These are phyloP conservation scores for Cotesia congregata DNA, from an alignment of 2,888 invertebrate species.

Conservation along the genomic window DNA sequence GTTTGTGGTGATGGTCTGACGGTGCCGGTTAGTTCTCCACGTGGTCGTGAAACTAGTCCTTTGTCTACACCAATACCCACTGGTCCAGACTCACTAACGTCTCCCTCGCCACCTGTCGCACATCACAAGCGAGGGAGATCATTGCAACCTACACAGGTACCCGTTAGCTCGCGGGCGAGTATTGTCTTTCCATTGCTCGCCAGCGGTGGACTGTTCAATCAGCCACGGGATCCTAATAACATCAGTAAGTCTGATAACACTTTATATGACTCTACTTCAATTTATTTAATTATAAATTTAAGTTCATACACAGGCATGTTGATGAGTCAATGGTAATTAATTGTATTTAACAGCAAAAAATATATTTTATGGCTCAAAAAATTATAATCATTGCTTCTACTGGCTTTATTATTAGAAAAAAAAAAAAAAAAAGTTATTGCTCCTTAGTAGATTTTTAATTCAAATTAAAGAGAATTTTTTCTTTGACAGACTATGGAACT, in stretches of 20 bases:
- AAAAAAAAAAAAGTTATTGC: slow-evolving; percentile 4
- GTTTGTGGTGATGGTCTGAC: slow-evolving; percentile 67
- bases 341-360: neutral
- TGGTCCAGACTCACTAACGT: slow-evolving; percentile 65
- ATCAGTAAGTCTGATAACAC: slow-evolving; percentile 61
- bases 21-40: slow-evolving; percentile 67
- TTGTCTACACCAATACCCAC: slow-evolving; percentile 63
- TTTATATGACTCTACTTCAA: neutral
- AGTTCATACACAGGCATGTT: too few species aligned
- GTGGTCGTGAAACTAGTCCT: slow-evolving; percentile 63
- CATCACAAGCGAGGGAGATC: slow-evolving; percentile 61
- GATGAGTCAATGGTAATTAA: too few species aligned
- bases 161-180: slow-evolving; percentile 82
- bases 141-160: slow-evolving; percentile 71
- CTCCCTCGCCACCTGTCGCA: slow-evolving; percentile 65
- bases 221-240: slow-evolving; percentile 64
- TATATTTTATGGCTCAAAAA: neutral
- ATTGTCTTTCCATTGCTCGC: slow-evolving; percentile 82
- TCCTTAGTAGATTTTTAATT: neutral
- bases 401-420: neutral
- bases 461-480: slow-evolving; percentile 14
- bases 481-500: slow-evolving; percentile 78
- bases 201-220: slow-evolving; percentile 73
- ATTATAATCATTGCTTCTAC: neutral
- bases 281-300: too few species aligned